Conservation (phyloP, 2,113 vertebrate species). For the Ictalurus punctatus region DNA sequence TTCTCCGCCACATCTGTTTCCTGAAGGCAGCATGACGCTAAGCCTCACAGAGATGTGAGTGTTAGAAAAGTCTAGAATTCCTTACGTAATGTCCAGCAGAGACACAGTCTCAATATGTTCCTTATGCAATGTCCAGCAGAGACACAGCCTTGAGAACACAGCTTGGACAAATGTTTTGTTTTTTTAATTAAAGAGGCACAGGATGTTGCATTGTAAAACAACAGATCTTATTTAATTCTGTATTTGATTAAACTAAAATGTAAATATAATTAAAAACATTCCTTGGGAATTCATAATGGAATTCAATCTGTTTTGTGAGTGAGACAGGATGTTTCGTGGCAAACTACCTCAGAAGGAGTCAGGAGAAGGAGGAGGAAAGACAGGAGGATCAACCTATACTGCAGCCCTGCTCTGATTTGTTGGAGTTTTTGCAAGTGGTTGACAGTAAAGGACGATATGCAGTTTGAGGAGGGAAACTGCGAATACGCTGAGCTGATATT, state of each 20-base stretch:
- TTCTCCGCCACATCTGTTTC: conserved; percentile 59
- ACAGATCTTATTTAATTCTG: not conserved
- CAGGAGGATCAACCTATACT: not conserved
- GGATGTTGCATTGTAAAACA: not conserved
- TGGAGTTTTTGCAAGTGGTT: not conserved
- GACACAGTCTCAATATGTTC: conserved; percentile 60
- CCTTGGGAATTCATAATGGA: not conserved
- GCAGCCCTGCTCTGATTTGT: not conserved
- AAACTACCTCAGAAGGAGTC: not conserved
- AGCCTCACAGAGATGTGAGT: conserved; percentile 42
- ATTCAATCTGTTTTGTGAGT: not conserved
- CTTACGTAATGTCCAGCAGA: conserved; percentile 56
- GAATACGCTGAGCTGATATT: conserved; percentile 36
- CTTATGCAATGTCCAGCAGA: conserved; percentile 55
- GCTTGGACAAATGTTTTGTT: not conserved
- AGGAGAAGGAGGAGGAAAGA: not conserved
- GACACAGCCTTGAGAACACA: conserved; percentile 9
- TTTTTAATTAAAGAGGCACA: not conserved
- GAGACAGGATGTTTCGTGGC: not conserved
- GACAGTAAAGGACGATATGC: not conserved
- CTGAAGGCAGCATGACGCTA: conserved; percentile 63
- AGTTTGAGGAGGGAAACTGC: conserved; percentile 26
- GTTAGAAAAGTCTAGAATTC: conserved; percentile 58
- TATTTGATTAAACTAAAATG: not conserved
- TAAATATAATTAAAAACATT: not conserved